Evolutionary conservation across 2,888 invertebrate species (phyloP).

Genomic region (Chloroclystis v-ata): DNA sequence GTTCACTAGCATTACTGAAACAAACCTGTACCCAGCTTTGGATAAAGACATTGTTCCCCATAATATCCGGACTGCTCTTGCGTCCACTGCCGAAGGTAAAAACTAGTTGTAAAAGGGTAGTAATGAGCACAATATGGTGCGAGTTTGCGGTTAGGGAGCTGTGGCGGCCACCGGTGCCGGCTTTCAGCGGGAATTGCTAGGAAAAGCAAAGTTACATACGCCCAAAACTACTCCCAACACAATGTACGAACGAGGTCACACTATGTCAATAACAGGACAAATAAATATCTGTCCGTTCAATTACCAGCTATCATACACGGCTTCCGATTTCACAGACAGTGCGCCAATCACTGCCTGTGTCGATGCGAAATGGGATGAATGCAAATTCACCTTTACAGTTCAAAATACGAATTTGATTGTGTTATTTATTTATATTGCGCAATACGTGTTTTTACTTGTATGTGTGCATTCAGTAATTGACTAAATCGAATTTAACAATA

Average conservation of each 20-base stretch:
- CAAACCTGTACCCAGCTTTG: too few relatives aligned
- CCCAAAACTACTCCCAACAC: conserved; percentile 49
- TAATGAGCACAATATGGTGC: conserved; percentile 56
- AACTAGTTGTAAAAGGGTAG: conserved; percentile 54
- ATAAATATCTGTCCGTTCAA: conserved; percentile 37
- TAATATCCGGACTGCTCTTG: conserved; percentile 20
- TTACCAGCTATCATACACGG: conserved; percentile 26
- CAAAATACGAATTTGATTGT: conserved; percentile 5
- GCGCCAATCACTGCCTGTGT: conserved; percentile 14
- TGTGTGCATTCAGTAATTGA: not conserved
- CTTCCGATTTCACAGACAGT: conserved; percentile 12
- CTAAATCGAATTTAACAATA: not conserved
- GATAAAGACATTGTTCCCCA: not conserved
- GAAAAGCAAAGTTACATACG: conserved; percentile 52
- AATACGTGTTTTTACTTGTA: not conserved
- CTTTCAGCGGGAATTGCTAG: conserved; percentile 52
- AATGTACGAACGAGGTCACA: conserved; percentile 45
- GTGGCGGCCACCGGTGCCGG: conserved; percentile 43
- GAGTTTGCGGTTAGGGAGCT: conserved; percentile 52
- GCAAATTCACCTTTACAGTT: conserved; percentile 3
- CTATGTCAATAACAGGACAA: conserved; percentile 40
- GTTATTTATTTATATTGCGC: conserved; percentile 1
- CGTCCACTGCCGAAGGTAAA: conserved; percentile 42
- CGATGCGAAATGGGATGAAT: conserved; percentile 13
- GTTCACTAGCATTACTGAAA: too few relatives aligned